Evolutionary conservation across 2,113 vertebrate species (phyloP), one percentile per base, ranked within the genome.

Genomic region (Chloropsis hardwickii): DNA sequence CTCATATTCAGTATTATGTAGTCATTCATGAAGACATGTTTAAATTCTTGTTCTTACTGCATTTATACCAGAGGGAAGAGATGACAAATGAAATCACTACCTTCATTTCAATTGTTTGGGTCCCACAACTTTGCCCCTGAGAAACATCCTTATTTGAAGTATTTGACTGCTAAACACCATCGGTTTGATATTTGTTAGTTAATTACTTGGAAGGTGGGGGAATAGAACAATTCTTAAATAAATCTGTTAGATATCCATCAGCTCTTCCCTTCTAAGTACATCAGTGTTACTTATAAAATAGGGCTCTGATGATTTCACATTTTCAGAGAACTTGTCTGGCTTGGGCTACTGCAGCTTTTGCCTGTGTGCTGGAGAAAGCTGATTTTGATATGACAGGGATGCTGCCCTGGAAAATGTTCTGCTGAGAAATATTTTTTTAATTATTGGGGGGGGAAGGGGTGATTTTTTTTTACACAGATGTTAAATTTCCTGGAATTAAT

Each of bases 401-500:
- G 47, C 73, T 82, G 83, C 69, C 88, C 97, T 95, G 80, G 77
- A 90, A 92, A 42, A 18, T 77, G 31, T 94, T 93, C 96, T 97
- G 92, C 90, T 90, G 94, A 97, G 39, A 85, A 62, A 51, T 76
- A 86, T 79, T 66, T 67, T 87, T 79, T 51, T 39, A 92, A 95
- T 96, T 92, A 94, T 3, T 76, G 67, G 12, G 15, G 66, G 73
- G 73, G 56, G 37, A 31, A 23, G 25, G 27, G 27, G 37, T 17
- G 57, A 33, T 62, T 42, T 76, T 87, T 87, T 96, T 92, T 83
- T 81, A 83, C 45, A 91, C 90, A 95, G 95, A 91, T 90, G 93
- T 83, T 83, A 95, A 85, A 93, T 95, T 97, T 96, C 73, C 90
- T 83, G 86, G 53, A 95, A 90, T 96, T 97, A 97, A 97, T 95